Base-by-base conservation (phyloP, 2,113 vertebrate species). In the Enhydra lutris region DNA sequence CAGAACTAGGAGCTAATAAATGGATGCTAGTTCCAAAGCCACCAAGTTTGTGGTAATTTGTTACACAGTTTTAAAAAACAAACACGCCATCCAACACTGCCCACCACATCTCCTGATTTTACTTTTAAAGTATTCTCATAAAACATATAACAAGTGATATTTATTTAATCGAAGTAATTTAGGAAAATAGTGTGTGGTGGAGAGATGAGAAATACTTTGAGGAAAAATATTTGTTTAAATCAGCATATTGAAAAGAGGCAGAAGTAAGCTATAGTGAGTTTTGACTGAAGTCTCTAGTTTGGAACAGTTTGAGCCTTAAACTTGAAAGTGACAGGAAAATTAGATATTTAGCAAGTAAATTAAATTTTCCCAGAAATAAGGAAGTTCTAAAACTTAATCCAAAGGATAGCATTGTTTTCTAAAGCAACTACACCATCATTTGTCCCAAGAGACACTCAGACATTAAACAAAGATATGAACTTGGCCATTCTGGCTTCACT, bases 341-440 rank as follows among this genome's bases (percentile, higher is more conserved):
- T 94, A 76, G 31, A 31, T 24, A 94, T 69, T 36, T 10, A 89
- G 8, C 5, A 71, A 65, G 11, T 69, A 87, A 95, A 42, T 59
- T 6, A 94, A 78, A 45, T 29, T 76, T 88, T 96, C 55, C 39
- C 57, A 91, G 86, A 39, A 82, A 78, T 21, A 95, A 86, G 26
- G 67, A 78, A 86, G 13, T 74, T 90, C 79, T 67, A 13, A 88
- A 91, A 92, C 17, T 26, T 47, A 94, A 89, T 57, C 1, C 23
- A 96, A 91, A 95, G 14, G 36, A 86, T 91, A 5, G 55, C 8
- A 59, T 47, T 92, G n/a, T 82, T 93, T 96, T 73, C 86, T 89
- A 85, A 96, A 93, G 24, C 36, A 89, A 52, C 82, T 61, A 65
- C 4, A 65, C 13, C 3, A 31, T 36, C 17, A 94, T 89, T 89